These are phyloP conservation scores for Plodia interpunctella DNA, from an alignment of 1,140 invertebrate genomes.

Conservation along the genomic window DNA sequence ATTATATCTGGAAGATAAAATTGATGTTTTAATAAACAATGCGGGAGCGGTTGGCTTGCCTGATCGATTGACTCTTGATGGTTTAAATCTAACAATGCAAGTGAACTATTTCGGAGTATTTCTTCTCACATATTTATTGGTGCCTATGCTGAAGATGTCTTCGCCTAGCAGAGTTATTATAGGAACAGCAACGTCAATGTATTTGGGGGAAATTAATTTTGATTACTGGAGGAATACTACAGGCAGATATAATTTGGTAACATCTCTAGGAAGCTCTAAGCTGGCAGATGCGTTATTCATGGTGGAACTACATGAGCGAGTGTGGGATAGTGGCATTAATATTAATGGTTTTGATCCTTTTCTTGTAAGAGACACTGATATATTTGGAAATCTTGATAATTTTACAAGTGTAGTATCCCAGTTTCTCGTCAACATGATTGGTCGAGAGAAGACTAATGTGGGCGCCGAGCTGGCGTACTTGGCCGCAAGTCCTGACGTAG, in stretches of 20 bases:
- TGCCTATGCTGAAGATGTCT: constrained; percentile 78
- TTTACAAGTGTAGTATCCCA: constrained; percentile 36
- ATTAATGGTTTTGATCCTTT: constrained; percentile 80
- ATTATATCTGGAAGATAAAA: constrained; percentile 67
- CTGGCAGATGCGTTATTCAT: constrained; percentile 83
- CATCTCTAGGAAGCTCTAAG: constrained; percentile 78
- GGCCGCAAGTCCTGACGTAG: constrained; percentile 44
- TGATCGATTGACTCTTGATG: constrained; percentile 77
- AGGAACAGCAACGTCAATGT: constrained; percentile 82
- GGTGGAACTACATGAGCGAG: constrained; percentile 77
- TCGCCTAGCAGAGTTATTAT: constrained; percentile 82
- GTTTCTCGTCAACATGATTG: constrained; percentile 49
- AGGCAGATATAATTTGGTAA: constrained; percentile 73
- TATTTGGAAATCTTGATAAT: constrained; percentile 41
- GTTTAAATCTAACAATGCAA: constrained; percentile 82
- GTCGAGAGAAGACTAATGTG: constrained; percentile 52
- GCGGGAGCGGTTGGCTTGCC: constrained; percentile 80
- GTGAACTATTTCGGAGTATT: constrained; percentile 85
- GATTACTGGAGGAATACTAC: constrained; percentile 79
- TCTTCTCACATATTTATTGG: constrained; percentile 82
- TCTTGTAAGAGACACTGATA: constrained; percentile 66
- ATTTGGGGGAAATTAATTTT: constrained; percentile 79
- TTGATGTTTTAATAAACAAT: constrained; percentile 86
- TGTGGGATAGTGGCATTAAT: constrained; percentile 79
- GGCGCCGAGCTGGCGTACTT: constrained; percentile 48